Percentiles rank a stretch among this genome's conserved stretches.
Conservation (phyloP, 1,140 invertebrate species). For the Paraescarpia echinospica region DNA sequence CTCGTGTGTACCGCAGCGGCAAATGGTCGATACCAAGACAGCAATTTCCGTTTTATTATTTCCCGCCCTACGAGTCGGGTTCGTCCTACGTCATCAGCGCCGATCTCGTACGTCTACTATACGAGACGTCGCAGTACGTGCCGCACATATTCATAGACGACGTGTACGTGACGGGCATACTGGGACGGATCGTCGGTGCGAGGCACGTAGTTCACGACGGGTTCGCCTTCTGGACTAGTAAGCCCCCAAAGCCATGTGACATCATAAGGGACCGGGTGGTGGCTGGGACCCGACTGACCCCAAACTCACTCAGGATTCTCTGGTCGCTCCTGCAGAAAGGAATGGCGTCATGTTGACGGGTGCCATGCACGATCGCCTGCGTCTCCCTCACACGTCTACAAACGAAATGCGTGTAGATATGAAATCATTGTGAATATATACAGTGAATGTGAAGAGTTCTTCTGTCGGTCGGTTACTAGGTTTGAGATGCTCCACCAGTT, state of each 20-base stretch:
- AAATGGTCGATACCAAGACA: slow-evolving; percentile 45
- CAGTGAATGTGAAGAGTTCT: too few relatives aligned
- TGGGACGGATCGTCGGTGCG: slow-evolving; percentile 32
- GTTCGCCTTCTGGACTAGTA: slow-evolving; percentile 30
- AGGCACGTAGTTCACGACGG: slow-evolving; percentile 16
- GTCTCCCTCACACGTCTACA: too few relatives aligned
- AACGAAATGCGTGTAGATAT: too few relatives aligned
- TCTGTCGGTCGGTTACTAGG: too few relatives aligned
- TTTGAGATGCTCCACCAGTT: too few relatives aligned
- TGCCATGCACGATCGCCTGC: too few relatives aligned
- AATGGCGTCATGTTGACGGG: background rate
- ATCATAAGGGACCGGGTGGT: slow-evolving; percentile 19
- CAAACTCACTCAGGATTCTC: background rate
- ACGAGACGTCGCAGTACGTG: slow-evolving; percentile 38
- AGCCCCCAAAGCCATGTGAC: slow-evolving; percentile 17
- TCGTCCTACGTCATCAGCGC: slow-evolving; percentile 47
- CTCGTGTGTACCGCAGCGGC: slow-evolving; percentile 29
- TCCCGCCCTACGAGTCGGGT: slow-evolving; percentile 45
- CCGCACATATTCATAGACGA: slow-evolving; percentile 56
- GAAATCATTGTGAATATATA: too few relatives aligned
- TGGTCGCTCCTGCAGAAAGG: slow-evolving; percentile 20
- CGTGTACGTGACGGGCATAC: slow-evolving; percentile 59
- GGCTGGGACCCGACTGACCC: slow-evolving; percentile 19
- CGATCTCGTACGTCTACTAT: slow-evolving; percentile 34
- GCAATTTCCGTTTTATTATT: slow-evolving; percentile 40